Conservation (phyloP, 2,888 invertebrate genomes). For the Aporophyla nigra region DNA sequence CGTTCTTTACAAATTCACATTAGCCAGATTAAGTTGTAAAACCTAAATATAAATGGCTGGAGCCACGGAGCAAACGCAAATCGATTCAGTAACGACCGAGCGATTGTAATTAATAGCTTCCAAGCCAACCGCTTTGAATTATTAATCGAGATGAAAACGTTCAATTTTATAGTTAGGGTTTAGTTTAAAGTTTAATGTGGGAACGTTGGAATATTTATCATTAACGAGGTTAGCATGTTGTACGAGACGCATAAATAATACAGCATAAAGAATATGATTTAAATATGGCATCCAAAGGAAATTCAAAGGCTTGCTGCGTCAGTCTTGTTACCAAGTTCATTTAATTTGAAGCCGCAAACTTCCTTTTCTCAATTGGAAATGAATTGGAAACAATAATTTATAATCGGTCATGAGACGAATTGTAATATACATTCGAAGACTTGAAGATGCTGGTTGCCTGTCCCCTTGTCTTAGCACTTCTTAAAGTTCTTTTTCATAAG, state of each 20-base stretch:
- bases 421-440: background rate
- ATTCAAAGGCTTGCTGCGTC: background rate
- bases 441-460: background rate
- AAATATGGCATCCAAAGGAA: no score
- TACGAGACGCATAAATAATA: background rate
- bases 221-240: conserved; percentile 3
- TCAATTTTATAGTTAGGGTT: conserved; percentile 45
- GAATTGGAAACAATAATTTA: conserved; percentile 17
- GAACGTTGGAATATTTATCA: conserved; percentile 21
- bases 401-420: conserved; percentile 8
- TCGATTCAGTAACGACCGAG: conserved; percentile 53
- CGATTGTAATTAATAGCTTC: conserved; percentile 60
- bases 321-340: background rate
- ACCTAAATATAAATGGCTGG: conserved; percentile 50
- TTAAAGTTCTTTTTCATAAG: background rate
- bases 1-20: conserved; percentile 28
- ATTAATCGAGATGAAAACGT: conserved; percentile 60
- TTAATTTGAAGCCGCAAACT: conserved; percentile 3
- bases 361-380: background rate
- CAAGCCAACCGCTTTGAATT: conserved; percentile 54
- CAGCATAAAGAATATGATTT: background rate
- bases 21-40: conserved; percentile 59
- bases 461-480: no score
- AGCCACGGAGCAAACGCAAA: conserved; percentile 43
- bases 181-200: conserved; percentile 39